Evolutionary conservation across 1,140 invertebrate genomes (phyloP), one percentile per base, ranked within the genome.

Genomic region (Brachionus rotundiformis): DNA sequence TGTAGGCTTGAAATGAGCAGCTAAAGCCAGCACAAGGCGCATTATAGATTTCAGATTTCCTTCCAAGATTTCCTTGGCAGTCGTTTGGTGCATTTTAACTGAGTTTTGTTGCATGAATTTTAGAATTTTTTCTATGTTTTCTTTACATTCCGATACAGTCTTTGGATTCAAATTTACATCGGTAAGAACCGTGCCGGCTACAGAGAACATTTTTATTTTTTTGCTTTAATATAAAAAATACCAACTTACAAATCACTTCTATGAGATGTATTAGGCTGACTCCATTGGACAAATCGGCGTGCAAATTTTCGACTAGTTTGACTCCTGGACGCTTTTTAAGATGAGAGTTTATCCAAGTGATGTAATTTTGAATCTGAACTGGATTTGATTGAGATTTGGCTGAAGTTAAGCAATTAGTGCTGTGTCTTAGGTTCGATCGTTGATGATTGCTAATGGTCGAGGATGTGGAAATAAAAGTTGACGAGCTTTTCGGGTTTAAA

Each of bases 1-100:
- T 61, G 84, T 85, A 6, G 89, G 89, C 83, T 89, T 90, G 81
- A 88, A 90, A 82, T 90, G 89, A 29, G 88, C 88, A 13, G 89
- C 89, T 16, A 90, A 83, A 1, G 89, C 89, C 29, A 90, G 84
- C 19, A 90, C 88, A 13, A 90, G 84, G n/a, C 89, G 83, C 88
- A 90, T 89, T 19, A 89, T 88, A 27, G 88, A 86, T 81, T 89
- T 89, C 54, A 89, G 83, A 76, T 90, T 89, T 1, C 89, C 89
- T 16, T 89, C 88, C 11, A 87, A 85, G 63, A 90, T 87, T 81
- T 90, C 86, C 84, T 83, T 85, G n/a, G 86, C 83, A 8, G 81
- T 84, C 10, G 84, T 86, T 23, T 85, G 85, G 80, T 87, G 86
- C 86, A 86, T 86, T 33, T 84, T 84, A 10, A 87, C 85, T 36